Base-by-base conservation (phyloP, 2,797 vertebrate genomes). In the Poliocrania exsul region DNA sequence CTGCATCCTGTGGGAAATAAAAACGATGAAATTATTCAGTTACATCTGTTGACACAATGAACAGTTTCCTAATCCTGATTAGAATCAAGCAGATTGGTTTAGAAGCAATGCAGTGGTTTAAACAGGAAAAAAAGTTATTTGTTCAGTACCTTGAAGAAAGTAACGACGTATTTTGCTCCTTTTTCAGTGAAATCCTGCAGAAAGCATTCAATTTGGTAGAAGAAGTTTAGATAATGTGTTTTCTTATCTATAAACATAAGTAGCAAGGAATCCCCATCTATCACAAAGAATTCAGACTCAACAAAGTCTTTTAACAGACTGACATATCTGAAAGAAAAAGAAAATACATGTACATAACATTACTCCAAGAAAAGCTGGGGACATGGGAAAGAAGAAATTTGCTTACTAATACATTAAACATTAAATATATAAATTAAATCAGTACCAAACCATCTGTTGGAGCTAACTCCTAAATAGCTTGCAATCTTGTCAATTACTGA, bases 261-360 rank as follows among this genome's bases (percentile, higher is more conserved):
- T 33, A 97, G 62, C 70, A 97, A 85, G 66, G 97, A 97, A 95
- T 97, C 96, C 5, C 96, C 96, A 86, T 97, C 96, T 92, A 97
- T 96, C 61, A 97, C 90, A 86, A 97, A 96, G 86, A 95, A 95
- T 85, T 97, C 96, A 65, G 97, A 96, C 53, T 97, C 95, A 44
- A 95, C 94, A 28, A 95, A 97, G 70, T 95, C 97, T 80, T 97
- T 96, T 66, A 97, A 78, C 54, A 97, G 73, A 56, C 94, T 97
- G 62, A 92, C 64, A 51, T 86, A 71, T 13, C 94, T 97, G 91
- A 86, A 95, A 73, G 46, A 88, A 81, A 81, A 92, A 25, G 46
- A 64, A 90, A 61, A 13, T 73, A 23, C 20, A 70, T 6, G 6
- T 54, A 81, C 6, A 25, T 61, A 50, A 51, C 9, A n/a, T 46